Evolutionary conservation across 2,888 invertebrate species (phyloP).

Genomic region (Monopis laevigella): DNA sequence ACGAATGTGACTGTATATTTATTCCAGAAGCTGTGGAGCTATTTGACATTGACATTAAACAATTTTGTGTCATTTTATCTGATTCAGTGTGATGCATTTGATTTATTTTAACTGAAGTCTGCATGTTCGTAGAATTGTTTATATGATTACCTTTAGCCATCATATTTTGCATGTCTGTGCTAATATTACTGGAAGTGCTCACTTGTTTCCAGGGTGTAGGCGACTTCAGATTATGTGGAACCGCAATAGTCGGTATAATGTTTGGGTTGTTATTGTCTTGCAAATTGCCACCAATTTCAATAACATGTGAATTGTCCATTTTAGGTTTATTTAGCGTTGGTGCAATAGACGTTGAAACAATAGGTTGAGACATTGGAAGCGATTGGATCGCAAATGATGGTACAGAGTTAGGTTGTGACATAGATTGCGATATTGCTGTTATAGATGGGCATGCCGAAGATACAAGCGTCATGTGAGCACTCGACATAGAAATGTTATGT

Average conservation of each 20-base stretch:
- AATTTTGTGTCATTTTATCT: slow-evolving; percentile 48
- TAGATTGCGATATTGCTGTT: slow-evolving; percentile 59
- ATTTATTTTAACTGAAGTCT: slow-evolving; percentile 28
- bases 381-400: slow-evolving; percentile 52
- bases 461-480: slow-evolving; percentile 50
- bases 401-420: slow-evolving; percentile 43
- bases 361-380: slow-evolving; percentile 56
- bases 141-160: slow-evolving; percentile 39
- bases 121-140: slow-evolving; percentile 35
- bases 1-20: slow-evolving; percentile 50
- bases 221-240: slow-evolving; percentile 53
- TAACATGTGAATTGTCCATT: slow-evolving; percentile 54
- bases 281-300: slow-evolving; percentile 57
- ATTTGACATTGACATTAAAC: slow-evolving; percentile 38
- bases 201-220: slow-evolving; percentile 59
- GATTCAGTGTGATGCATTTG: slow-evolving; percentile 40
- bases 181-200: slow-evolving; percentile 27
- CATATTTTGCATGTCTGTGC: slow-evolving; percentile 42
- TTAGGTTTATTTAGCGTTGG: slow-evolving; percentile 42
- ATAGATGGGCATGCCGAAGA: slow-evolving; percentile 57
- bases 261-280: slow-evolving; percentile 43
- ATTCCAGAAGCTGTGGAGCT: slow-evolving; percentile 29
- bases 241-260: slow-evolving; percentile 53
- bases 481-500: slow-evolving; percentile 40
- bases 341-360: slow-evolving; percentile 57